Evolutionary conservation across 30 jellyfish, hydroid and myxozoan species (phyloP).

Genomic region (Mastigias papua): DNA sequence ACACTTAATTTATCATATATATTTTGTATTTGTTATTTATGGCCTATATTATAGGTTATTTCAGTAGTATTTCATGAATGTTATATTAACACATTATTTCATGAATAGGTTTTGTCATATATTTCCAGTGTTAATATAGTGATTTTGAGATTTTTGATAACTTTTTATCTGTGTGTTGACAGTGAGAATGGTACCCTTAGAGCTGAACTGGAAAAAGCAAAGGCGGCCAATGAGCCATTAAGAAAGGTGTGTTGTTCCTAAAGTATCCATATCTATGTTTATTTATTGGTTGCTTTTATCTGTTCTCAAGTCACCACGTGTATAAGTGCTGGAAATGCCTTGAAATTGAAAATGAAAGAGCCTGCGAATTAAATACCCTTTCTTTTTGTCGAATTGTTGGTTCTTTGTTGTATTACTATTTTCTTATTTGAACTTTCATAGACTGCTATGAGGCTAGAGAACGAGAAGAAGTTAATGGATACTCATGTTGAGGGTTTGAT

Average conservation of each 20-base stretch:
- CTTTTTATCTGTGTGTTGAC: neutral
- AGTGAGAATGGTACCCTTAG: slow-evolving; percentile 87
- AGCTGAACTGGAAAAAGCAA: slow-evolving; percentile 79
- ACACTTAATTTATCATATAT: neutral
- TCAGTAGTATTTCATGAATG: too few species aligned
- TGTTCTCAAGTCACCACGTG: neutral
- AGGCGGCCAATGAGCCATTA: slow-evolving; percentile 85
- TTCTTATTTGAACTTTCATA: neutral
- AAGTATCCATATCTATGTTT: neutral
- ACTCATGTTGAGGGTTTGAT: slow-evolving; percentile 30
- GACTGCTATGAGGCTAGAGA: slow-evolving; percentile 64
- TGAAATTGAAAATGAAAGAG: too few species aligned
- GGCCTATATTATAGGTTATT: too few species aligned
- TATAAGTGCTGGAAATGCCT: neutral
- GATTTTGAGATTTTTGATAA: neutral
- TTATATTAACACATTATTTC: too few species aligned
- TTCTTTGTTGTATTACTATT: neutral
- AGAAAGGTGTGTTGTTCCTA: slow-evolving; percentile 57
- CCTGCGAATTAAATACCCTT: too few species aligned
- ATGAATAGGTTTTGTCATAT: neutral
- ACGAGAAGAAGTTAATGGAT: slow-evolving; percentile 38
- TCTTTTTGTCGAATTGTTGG: neutral
- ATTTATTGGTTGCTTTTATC: neutral
- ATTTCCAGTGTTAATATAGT: neutral
- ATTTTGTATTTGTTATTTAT: neutral